Conservation (phyloP, 2,888 invertebrate genomes). For the Sphaerophoria taeniata region DNA sequence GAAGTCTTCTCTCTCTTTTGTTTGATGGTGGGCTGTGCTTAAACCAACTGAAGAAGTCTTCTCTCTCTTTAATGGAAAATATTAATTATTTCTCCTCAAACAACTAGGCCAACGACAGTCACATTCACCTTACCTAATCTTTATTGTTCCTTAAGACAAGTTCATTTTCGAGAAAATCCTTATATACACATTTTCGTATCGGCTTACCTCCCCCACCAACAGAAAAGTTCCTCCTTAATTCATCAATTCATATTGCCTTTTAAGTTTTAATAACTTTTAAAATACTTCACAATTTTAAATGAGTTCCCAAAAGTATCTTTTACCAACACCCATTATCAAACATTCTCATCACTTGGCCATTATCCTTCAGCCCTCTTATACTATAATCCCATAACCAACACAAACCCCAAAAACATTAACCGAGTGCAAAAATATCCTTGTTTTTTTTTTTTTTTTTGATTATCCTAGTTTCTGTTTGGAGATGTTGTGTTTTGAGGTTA, state of each 20-base stretch:
- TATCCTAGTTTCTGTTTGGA: constrained; percentile 27
- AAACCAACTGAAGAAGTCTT: too few species aligned
- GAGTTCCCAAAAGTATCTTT: constrained; percentile 22
- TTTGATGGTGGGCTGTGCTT: too few species aligned
- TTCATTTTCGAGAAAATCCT: too few species aligned
- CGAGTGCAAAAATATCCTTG: constrained; percentile 46
- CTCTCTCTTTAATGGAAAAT: too few species aligned
- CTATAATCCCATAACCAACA: constrained; percentile 5
- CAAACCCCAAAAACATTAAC: constrained; percentile 34
- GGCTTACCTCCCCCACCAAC: too few species aligned
- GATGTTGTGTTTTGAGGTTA: constrained; percentile 24
- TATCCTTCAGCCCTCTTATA: background rate
- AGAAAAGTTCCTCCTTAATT: background rate
- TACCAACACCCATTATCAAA: constrained; percentile 19
- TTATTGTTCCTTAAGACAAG: too few species aligned
- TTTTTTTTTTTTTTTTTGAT: constrained; percentile 45
- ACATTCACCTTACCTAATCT: too few species aligned
- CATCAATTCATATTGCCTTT: background rate
- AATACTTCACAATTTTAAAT: constrained; percentile 27
- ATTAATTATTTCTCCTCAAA: too few species aligned
- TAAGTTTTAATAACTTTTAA: constrained; percentile 8
- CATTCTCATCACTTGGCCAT: constrained; percentile 8
- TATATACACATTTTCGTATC: too few species aligned
- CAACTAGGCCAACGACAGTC: too few species aligned
- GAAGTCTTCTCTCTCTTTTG: too few species aligned